Conservation (phyloP, 2,888 invertebrate species). For the Epiblema foenella region DNA sequence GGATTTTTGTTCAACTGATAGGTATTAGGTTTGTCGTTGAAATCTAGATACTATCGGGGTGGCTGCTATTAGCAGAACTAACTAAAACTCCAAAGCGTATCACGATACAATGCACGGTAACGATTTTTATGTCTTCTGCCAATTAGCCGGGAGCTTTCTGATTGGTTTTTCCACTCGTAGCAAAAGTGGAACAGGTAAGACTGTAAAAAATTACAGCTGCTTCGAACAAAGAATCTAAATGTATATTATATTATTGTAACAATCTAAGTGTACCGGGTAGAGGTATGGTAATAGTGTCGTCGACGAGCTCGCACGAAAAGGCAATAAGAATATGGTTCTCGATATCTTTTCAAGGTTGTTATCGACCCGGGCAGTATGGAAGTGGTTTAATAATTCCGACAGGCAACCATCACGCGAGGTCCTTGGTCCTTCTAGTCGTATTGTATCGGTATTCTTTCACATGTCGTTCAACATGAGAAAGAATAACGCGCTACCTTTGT, state of each 20-base stretch:
- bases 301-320: constrained; percentile 57
- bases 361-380: constrained; percentile 56
- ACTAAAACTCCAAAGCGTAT: neutral
- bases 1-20: constrained; percentile 33
- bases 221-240: constrained; percentile 29
- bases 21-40: constrained; percentile 8
- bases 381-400: constrained; percentile 58
- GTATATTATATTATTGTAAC: constrained; percentile 33
- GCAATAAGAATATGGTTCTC: constrained; percentile 54
- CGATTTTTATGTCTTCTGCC: constrained; percentile 6
- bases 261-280: constrained; percentile 29
- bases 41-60: neutral
- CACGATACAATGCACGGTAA: neutral
- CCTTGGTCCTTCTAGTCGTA: constrained; percentile 53
- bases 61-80: neutral
- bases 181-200: constrained; percentile 33
- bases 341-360: constrained; percentile 67
- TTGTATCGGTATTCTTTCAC: constrained; percentile 21
- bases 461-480: constrained; percentile 32
- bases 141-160: constrained; percentile 10
- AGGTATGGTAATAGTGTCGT: constrained; percentile 57
- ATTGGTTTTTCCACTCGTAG: constrained; percentile 21
- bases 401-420: constrained; percentile 54
- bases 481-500: constrained; percentile 35
- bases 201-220: constrained; percentile 40